These are phyloP conservation scores for Phenganax stokvisi DNA, from an alignment of 92 coral and sea anemone species.

Conservation along the genomic window DNA sequence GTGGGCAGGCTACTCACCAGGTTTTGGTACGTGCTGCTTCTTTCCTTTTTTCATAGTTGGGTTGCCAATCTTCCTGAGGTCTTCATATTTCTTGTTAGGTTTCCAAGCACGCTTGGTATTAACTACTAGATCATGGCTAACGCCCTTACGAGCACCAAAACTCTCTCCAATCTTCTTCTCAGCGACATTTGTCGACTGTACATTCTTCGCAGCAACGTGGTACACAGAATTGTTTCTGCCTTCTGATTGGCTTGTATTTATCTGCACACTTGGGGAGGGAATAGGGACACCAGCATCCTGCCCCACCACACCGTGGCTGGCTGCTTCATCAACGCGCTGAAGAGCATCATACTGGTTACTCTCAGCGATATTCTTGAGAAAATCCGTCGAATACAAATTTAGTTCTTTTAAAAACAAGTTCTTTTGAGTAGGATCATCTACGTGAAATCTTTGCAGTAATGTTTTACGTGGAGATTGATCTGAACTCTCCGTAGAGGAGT, in stretches of 20 bases:
- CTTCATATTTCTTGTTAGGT: constrained; percentile 39
- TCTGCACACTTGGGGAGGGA: not conserved
- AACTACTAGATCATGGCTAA: constrained; percentile 32
- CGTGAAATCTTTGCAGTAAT: constrained; percentile 31
- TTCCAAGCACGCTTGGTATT: constrained; percentile 40
- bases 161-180: constrained; percentile 40
- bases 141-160: constrained; percentile 34
- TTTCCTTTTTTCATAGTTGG: constrained; percentile 21
- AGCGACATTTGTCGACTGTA: constrained; percentile 17
- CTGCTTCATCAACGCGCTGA: not conserved
- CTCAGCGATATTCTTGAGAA: constrained; percentile 13
- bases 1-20: constrained; percentile 15
- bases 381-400: constrained; percentile 36
- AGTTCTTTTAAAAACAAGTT: constrained; percentile 30
- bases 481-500: not conserved
- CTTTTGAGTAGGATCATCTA: constrained; percentile 34
- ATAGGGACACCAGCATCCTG: not conserved
- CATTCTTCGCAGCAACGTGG: constrained; percentile 38
- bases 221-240: constrained; percentile 4
- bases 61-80: constrained; percentile 33
- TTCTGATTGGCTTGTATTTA: not conserved
- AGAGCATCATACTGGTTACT: not conserved
- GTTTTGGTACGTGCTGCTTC: constrained; percentile 21
- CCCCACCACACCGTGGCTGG: not conserved
- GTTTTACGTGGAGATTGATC: constrained; percentile 27